Evolutionary conservation across 1,140 invertebrate genomes (phyloP).

Genomic region (Vanessa tameamea): DNA sequence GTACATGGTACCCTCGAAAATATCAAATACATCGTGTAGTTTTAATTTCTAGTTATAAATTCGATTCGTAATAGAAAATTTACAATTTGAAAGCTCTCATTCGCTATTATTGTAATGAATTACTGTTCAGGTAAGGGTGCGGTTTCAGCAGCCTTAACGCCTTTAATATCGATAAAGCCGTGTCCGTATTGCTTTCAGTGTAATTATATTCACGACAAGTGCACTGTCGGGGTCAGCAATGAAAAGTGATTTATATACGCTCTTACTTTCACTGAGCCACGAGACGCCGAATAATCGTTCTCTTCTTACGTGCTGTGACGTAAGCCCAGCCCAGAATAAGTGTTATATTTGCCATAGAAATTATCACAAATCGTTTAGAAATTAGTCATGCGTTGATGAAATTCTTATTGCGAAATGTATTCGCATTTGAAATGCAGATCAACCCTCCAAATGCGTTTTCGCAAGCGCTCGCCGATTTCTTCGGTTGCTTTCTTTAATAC

Average conservation of each 20-base stretch:
- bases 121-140: no score
- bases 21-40: no score
- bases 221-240: conserved; percentile 51
- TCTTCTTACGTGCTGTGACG: conserved; percentile 38
- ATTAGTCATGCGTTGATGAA: conserved; percentile 19
- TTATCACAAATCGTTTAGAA: conserved; percentile 14
- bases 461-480: conserved; percentile 50
- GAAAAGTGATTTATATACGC: conserved; percentile 56
- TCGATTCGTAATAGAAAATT: no score
- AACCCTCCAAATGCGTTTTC: conserved; percentile 38
- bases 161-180: not conserved
- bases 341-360: conserved; percentile 21
- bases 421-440: conserved; percentile 46
- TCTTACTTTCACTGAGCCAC: conserved; percentile 63
- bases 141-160: no score
- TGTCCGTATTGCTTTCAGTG: conserved; percentile 9
- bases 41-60: no score
- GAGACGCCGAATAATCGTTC: conserved; percentile 30
- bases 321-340: conserved; percentile 27
- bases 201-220: conserved; percentile 41
- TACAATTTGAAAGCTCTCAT: no score
- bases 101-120: no score
- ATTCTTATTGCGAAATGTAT: conserved; percentile 26
- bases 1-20: no score
- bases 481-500: conserved; percentile 60